Conservation (phyloP, 2,888 invertebrate species). For the Eupithecia pulchellata region DNA sequence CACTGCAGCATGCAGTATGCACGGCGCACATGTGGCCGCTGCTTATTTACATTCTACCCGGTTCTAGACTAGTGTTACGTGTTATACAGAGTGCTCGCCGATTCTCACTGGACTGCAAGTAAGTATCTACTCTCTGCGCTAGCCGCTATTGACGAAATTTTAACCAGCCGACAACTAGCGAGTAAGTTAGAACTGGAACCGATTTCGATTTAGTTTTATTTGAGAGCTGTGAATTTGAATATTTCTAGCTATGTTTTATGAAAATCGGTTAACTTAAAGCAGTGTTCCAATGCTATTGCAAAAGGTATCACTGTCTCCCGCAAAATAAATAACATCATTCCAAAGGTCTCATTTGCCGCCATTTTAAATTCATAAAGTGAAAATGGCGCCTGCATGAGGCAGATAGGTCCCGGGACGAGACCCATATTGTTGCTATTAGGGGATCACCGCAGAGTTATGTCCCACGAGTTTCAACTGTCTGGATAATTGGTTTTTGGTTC, state of each 20-base stretch:
- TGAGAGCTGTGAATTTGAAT: not conserved
- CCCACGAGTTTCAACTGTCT: slow-evolving; percentile 4
- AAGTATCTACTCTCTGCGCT: not conserved
- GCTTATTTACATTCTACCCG: not conserved
- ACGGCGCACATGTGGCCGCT: not conserved
- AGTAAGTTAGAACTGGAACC: not conserved
- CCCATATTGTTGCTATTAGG: not conserved
- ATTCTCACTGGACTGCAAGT: not conserved
- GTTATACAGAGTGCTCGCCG: not conserved
- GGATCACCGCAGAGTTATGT: not conserved
- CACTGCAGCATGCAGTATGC: not conserved
- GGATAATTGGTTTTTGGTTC: slow-evolving; percentile 1
- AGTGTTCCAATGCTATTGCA: not conserved
- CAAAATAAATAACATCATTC: not conserved
- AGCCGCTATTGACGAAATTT: not conserved
- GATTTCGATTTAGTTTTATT: not conserved
- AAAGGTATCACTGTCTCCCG: not conserved
- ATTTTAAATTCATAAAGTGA: slow-evolving; percentile 28
- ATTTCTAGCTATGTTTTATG: not conserved
- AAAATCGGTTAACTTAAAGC: not conserved
- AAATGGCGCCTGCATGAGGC: slow-evolving; percentile 15
- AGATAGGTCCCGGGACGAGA: slow-evolving; percentile 21
- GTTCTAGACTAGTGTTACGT: not conserved
- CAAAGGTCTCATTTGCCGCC: slow-evolving; percentile 2
- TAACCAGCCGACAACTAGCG: not conserved